These are phyloP conservation scores for Marcusenius ussheri DNA, from an alignment of 2,113 vertebrate genomes.

Conservation along the genomic window DNA sequence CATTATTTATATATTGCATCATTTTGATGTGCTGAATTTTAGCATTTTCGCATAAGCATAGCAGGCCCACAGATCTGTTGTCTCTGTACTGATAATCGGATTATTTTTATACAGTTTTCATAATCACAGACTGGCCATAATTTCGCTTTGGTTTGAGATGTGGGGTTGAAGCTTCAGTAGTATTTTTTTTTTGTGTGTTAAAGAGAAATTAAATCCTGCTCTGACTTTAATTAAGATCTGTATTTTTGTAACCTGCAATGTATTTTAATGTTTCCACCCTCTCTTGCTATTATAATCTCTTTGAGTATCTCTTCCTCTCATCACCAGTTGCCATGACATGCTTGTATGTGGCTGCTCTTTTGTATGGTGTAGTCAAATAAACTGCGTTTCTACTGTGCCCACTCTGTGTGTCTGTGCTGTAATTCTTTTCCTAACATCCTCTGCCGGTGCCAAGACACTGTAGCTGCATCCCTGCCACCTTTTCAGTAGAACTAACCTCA, in stretches of 20 bases:
- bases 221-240: slow-evolving; percentile 65
- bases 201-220: slow-evolving; percentile 49
- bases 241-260: slow-evolving; percentile 67
- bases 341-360: slow-evolving; percentile 71
- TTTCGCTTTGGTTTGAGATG: slow-evolving; percentile 28
- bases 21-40: neutral
- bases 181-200: slow-evolving; percentile 46
- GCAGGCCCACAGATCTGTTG: neutral
- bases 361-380: slow-evolving; percentile 85
- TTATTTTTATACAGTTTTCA: neutral
- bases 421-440: slow-evolving; percentile 59
- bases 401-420: slow-evolving; percentile 66
- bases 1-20: neutral
- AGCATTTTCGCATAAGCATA: neutral
- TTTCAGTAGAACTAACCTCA: slow-evolving; percentile 18
- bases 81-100: neutral
- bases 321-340: slow-evolving; percentile 47
- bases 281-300: slow-evolving; percentile 21
- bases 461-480: slow-evolving; percentile 9
- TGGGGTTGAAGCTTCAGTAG: slow-evolving; percentile 54
- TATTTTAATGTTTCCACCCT: slow-evolving; percentile 61
- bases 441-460: slow-evolving; percentile 33
- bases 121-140: neutral
- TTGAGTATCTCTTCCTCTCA: slow-evolving; percentile 28
- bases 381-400: slow-evolving; percentile 73